Evolutionary conservation across 2,888 invertebrate genomes (phyloP).

Genomic region (Gonocerus acuteangulatus): DNA sequence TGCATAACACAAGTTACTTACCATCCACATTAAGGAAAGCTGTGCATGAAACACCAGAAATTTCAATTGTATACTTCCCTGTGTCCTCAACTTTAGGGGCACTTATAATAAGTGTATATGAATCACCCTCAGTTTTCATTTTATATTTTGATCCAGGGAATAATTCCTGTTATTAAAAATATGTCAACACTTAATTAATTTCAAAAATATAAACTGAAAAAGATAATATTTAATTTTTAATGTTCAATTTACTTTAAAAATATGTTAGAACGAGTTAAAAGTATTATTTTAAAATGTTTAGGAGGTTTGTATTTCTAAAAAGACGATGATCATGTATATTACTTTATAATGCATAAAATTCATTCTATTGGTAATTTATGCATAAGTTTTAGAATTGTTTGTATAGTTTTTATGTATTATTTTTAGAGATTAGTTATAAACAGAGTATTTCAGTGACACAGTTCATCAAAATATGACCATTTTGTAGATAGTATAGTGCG

Average conservation of each 20-base stretch:
- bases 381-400: no score
- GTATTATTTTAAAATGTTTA: no score
- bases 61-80: constrained; percentile 93
- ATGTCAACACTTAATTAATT: not conserved
- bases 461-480: no score
- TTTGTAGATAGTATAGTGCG: no score
- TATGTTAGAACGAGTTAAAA: no score
- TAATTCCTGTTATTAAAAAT: constrained; percentile 61
- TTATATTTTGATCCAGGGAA: constrained; percentile 95
- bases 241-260: not conserved
- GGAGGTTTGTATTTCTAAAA: no score
- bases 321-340: no score
- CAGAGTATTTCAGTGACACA: no score
- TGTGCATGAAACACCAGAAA: constrained; percentile 78
- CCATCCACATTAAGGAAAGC: constrained; percentile 91
- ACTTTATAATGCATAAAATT: no score
- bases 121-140: constrained; percentile 85
- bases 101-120: constrained; percentile 81
- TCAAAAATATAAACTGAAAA: constrained; percentile 13
- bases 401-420: no score
- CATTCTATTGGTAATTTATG: no score
- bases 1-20: constrained; percentile 42
- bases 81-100: constrained; percentile 92
- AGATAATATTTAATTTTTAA: not conserved
- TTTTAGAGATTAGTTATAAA: no score